phyloP scores from a whole-genome alignment of 2,113 vertebrate species.

The Cathartes aura region DNA sequence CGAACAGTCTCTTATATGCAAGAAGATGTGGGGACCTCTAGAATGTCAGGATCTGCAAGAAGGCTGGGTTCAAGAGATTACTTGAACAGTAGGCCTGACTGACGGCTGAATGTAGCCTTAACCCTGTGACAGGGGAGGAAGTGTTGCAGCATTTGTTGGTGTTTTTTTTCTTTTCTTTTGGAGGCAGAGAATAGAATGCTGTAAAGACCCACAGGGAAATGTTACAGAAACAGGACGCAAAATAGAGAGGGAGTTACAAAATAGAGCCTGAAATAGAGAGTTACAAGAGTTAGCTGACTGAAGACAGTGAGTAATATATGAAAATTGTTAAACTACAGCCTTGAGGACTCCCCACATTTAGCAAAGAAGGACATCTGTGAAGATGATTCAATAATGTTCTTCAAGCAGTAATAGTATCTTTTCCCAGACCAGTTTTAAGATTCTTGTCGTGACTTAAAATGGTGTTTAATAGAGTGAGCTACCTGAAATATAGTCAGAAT shows the following conservation, averaged over 20 bases:
- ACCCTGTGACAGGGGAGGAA: neutral
- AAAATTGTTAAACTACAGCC: neutral
- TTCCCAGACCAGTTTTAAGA: neutral
- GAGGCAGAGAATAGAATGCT: neutral
- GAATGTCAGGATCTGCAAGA: neutral
- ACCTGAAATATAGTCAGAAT: neutral
- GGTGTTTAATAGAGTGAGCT: neutral
- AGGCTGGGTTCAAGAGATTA: neutral
- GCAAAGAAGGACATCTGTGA: neutral
- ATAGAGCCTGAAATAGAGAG: neutral
- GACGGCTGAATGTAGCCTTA: neutral
- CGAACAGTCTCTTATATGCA: neutral
- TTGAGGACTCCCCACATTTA: neutral
- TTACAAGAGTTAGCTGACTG: neutral
- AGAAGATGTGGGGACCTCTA: neutral
- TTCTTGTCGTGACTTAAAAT: neutral
- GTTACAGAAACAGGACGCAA: neutral
- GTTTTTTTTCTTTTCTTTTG: neutral
- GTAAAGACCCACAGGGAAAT: neutral
- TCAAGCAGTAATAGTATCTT: neutral
- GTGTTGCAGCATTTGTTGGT: neutral
- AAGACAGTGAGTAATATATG: neutral
- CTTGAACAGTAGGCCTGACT: neutral
- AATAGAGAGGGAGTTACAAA: neutral
- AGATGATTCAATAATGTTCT: neutral